Evolutionary conservation across 2,797 vertebrate genomes (phyloP).

Genomic region (Artibeus lituratus): DNA sequence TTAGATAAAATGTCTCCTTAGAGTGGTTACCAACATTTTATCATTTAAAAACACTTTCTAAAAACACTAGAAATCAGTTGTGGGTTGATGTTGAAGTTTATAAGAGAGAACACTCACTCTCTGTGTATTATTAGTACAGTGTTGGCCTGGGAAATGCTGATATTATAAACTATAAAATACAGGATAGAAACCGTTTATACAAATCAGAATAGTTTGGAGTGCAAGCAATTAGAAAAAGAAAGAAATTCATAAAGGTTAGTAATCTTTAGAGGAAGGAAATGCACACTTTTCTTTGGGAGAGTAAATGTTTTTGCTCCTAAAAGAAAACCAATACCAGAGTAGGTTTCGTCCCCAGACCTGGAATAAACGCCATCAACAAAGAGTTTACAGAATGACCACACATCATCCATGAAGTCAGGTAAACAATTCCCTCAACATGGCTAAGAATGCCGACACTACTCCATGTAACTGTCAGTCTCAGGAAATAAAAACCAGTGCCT

Average conservation of each 20-base stretch:
- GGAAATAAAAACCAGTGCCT: neutral
- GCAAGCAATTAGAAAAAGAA: neutral
- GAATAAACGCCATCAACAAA: neutral
- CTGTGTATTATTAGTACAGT: neutral
- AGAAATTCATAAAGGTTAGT: neutral
- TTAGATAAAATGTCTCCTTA: neutral
- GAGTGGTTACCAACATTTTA: neutral
- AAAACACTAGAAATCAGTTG: neutral
- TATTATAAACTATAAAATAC: neutral
- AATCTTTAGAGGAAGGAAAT: neutral
- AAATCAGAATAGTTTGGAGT: slow-evolving; percentile 5
- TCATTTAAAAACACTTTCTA: neutral
- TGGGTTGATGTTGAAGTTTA: neutral
- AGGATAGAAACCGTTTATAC: neutral
- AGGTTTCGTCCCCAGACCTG: neutral
- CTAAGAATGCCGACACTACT: neutral
- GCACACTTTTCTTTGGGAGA: neutral
- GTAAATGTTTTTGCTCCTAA: neutral
- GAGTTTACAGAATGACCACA: neutral
- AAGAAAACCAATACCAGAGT: neutral
- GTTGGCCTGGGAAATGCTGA: neutral
- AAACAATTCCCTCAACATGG: neutral
- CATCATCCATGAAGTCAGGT: neutral
- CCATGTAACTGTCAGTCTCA: neutral
- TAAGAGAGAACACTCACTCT: neutral